Evolutionary conservation across 2,113 vertebrate species (phyloP).

Genomic region (Osmerus mordax): DNA sequence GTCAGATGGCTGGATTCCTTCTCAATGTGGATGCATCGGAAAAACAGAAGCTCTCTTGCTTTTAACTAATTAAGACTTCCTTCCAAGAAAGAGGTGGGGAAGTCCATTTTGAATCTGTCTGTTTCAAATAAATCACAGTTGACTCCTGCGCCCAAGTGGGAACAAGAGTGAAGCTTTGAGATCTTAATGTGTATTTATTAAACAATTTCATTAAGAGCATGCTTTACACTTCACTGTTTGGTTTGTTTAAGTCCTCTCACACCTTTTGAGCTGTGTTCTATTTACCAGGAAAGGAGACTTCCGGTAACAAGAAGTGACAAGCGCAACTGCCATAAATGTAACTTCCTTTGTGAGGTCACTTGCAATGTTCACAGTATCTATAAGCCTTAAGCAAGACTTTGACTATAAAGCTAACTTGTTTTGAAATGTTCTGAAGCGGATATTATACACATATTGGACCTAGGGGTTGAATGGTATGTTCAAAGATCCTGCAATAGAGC

Average conservation of each 20-base stretch:
- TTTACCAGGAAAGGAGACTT: too few relatives aligned
- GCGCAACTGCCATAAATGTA: too few relatives aligned
- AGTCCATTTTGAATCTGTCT: constrained; percentile 68
- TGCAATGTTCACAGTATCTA: too few relatives aligned
- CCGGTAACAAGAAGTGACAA: too few relatives aligned
- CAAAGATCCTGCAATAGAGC: too few relatives aligned
- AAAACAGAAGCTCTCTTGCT: constrained; percentile 46
- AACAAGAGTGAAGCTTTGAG: constrained; percentile 60
- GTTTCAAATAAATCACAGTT: constrained; percentile 67
- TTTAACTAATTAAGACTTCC: constrained; percentile 68
- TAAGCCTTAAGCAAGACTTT: too few relatives aligned
- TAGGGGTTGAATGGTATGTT: too few relatives aligned
- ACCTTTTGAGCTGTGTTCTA: constrained; percentile 42
- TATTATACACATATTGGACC: too few relatives aligned
- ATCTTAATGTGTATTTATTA: constrained; percentile 38
- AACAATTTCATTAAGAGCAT: constrained; percentile 54
- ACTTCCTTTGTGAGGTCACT: too few relatives aligned
- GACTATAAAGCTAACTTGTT: too few relatives aligned
- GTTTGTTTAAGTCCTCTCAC: constrained; percentile 48
- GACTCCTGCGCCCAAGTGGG: constrained; percentile 64
- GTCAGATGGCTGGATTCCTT: constrained; percentile 42
- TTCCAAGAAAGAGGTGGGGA: constrained; percentile 42
- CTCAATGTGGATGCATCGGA: constrained; percentile 45
- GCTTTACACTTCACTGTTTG: constrained; percentile 37
- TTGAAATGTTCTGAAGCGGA: too few relatives aligned